Base-by-base conservation (phyloP, 2,888 invertebrate species). In the Elmis aenea region DNA sequence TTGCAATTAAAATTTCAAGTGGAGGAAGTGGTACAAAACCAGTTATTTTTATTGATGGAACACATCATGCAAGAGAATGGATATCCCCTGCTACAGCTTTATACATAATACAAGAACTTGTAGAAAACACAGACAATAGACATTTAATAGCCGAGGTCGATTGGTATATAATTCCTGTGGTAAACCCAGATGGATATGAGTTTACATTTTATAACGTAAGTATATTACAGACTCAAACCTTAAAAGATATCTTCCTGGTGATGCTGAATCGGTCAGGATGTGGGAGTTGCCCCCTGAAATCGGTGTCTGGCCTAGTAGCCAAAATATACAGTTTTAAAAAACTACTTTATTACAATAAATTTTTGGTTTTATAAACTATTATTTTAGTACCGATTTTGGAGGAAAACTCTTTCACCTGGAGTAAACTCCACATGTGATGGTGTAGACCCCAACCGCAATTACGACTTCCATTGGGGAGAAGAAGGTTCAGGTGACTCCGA, bases 391-490 rank as follows among this genome's bases (percentile, higher is more conserved):
- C 73, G 79, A 5, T 66, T 82, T 46, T 85, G 83, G 82, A 74
- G 84, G 13, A 84, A 84, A 58, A 84, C 81, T 0, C 73, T 83
- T 1, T 74, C 77, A 0, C 71, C 70, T 0, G 55, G 10, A 9
- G 1, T 59, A 0, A 54, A 61, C 1, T 6, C 18, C 8, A 18
- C 18, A 5, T 87, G 86, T 48, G 65, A 66, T 2, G 88, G 88
- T 8, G 79, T 78, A 0, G 88, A 89, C 55, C 77, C 77, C 0
- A 88, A 88, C 61, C 70, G 87, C 1, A 88, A 89, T 66, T 89
- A 77, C 52, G 83, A 75, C 31, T 77, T 76, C 52, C 67, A 73
- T 38, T 87, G 85, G 85, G 77, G 73, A 67, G 73, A 40, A 28
- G 13, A 6, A 6, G 18, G 18, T 8, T 18, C 18, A 5, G 8